Evolutionary conservation across 2,113 vertebrate genomes (phyloP), one percentile per base, ranked within the genome.

Genomic region (Machaerirhynchus nigripectus): DNA sequence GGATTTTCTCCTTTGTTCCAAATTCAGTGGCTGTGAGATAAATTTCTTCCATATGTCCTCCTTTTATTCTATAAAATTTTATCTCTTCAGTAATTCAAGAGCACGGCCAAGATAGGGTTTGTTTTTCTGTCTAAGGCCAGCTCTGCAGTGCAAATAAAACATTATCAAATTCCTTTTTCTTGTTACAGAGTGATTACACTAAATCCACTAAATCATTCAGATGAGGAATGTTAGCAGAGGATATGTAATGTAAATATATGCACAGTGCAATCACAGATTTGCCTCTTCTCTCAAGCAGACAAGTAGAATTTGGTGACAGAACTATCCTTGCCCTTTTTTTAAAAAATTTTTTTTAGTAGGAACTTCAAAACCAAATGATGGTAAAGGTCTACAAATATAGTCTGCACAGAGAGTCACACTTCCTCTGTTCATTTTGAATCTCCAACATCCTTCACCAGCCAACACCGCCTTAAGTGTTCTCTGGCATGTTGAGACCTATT

Each of bases 191-290:
- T 63, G 75, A 84, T 92, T 93, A 88, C 64, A 71, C 64, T 63
- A 90, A 93, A 92, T 65, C 67, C 26, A 86, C 55, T 86, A 88
- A 88, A 93, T 92, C 59, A 67, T 84, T 93, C 75, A 80, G 59
- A 80, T 86, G 86, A 79, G 23, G 55, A 73, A 67, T 31, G 60
- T 86, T 94, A 90, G 57, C 67, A 92, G 68, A 88, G 67, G 57
- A 71, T 31, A 83, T 63, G 37, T 26, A 69, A 47, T 67, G 73
- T 63, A 85, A 95, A 90, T 81, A 80, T 63, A 61, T 52, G 27
- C 63, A 55, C 50, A 92, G 31, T 73, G 39, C n/a, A 87, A 65
- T 86, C 59, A 69, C 11, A n/a, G 67, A 61, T 77, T 88, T 74
- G 5, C 22, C 21, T 81, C 35, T 65, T 63, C 75, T 57, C 37